These are phyloP conservation scores for Gallinago undulata DNA, from an alignment of 2,113 vertebrate genomes.

Conservation along the genomic window DNA sequence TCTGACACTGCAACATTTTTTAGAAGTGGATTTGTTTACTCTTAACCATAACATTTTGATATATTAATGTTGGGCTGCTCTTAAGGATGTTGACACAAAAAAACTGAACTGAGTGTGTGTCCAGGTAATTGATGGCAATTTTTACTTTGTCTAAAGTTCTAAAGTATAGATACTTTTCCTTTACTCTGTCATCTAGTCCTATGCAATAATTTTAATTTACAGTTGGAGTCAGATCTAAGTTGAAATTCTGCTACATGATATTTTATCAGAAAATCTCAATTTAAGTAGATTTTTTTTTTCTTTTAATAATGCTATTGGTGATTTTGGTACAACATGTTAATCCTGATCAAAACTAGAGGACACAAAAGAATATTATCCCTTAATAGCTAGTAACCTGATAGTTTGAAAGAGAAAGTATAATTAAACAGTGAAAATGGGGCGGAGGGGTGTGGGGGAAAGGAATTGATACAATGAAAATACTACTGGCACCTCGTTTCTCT, in stretches of 20 bases:
- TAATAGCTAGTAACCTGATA: background rate
- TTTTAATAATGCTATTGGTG: background rate
- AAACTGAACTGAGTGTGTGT: background rate
- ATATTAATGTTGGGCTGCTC: background rate
- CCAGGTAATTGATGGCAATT: background rate
- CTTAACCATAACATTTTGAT: background rate
- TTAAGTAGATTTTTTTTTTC: background rate
- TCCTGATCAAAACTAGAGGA: background rate
- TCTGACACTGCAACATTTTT: background rate
- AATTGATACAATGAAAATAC: background rate
- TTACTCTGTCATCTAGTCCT: background rate
- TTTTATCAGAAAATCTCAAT: background rate
- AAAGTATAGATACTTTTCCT: background rate
- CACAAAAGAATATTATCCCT: background rate
- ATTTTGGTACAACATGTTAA: background rate
- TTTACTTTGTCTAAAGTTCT: background rate
- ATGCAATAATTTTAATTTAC: background rate
- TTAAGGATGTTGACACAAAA: background rate
- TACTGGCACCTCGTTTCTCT: fast-evolving
- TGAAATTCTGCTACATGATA: background rate
- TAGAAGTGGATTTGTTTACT: background rate
- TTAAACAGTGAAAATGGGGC: background rate
- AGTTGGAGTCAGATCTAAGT: background rate
- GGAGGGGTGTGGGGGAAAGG: background rate
- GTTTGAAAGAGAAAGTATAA: background rate